phyloP scores from a whole-genome alignment of 2,888 invertebrate genomes.

The Muschampia plurimacula region DNA sequence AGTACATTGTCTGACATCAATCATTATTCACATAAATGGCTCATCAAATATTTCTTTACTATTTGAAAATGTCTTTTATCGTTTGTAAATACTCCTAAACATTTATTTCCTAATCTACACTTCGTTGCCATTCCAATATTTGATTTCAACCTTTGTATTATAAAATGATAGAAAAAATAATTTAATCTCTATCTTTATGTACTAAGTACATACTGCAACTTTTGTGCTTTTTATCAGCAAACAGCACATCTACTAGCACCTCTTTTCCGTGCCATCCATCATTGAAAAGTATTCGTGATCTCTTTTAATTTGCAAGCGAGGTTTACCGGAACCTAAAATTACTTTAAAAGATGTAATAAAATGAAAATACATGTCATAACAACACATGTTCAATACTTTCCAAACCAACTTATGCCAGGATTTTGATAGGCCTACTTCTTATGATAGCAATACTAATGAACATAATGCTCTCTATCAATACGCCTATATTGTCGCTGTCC shows the following conservation, averaged over 20 bases:
- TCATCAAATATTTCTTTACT: background rate
- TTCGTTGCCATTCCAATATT: background rate
- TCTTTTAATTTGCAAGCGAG: no score
- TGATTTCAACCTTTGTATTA: background rate
- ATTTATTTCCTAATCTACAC: background rate
- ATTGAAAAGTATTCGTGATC: no score
- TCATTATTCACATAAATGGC: background rate
- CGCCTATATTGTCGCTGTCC: slow-evolving; percentile 80
- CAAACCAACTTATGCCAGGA: background rate
- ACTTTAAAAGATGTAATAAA: no score
- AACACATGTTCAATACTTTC: background rate
- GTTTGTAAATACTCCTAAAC: background rate
- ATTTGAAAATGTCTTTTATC: background rate
- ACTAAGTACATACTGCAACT: no score
- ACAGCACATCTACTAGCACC: no score
- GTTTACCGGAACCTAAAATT: no score
- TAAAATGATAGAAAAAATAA: no score
- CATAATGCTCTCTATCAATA: slow-evolving; percentile 50
- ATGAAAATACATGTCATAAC: no score
- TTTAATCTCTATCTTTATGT: no score
- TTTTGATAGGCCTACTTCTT: slow-evolving; percentile 20
- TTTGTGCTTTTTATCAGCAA: no score
- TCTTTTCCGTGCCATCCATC: no score
- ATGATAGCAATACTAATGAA: slow-evolving; percentile 46
- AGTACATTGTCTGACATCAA: no score